Evolutionary conservation across 2,888 invertebrate species (phyloP).

Genomic region (Clivina fossor): DNA sequence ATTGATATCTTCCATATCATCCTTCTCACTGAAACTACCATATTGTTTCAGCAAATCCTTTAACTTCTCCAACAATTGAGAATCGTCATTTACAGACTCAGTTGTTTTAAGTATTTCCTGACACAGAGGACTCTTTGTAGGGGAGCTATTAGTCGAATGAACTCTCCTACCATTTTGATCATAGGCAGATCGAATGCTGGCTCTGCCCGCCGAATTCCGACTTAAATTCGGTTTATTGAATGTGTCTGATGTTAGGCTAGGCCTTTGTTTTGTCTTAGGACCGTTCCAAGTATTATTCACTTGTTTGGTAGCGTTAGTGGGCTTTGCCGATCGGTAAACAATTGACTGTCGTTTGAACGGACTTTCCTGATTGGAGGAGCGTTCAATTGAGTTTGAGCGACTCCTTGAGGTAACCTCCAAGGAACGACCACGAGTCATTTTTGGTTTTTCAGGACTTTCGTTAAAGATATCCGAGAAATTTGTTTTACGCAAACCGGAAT

Average conservation of each 20-base stretch:
- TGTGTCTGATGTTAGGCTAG: conserved; percentile 64
- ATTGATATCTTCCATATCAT: conserved; percentile 68
- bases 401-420: conserved; percentile 49
- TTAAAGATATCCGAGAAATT: conserved; percentile 66
- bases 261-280: conserved; percentile 55
- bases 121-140: conserved; percentile 66
- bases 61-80: conserved; percentile 72
- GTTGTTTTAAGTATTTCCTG: conserved; percentile 73
- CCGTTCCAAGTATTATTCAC: conserved; percentile 76
- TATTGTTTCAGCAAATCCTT: conserved; percentile 68
- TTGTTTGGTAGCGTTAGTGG: conserved; percentile 50
- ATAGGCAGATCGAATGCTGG: conserved; percentile 49
- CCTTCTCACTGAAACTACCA: conserved; percentile 59
- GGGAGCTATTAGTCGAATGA: conserved; percentile 63
- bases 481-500: conserved; percentile 71
- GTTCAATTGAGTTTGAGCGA: conserved; percentile 55
- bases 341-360: conserved; percentile 50
- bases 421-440: conserved; percentile 35
- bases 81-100: conserved; percentile 72
- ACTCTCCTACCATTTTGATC: conserved; percentile 56
- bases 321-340: conserved; percentile 51
- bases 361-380: conserved; percentile 47
- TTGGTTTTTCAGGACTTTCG: conserved; percentile 52
- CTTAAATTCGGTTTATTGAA: conserved; percentile 53
- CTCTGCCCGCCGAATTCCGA: conserved; percentile 57